Evolutionary conservation across 2,797 vertebrate genomes (phyloP).

Genomic region (Sphenodon punctatus): DNA sequence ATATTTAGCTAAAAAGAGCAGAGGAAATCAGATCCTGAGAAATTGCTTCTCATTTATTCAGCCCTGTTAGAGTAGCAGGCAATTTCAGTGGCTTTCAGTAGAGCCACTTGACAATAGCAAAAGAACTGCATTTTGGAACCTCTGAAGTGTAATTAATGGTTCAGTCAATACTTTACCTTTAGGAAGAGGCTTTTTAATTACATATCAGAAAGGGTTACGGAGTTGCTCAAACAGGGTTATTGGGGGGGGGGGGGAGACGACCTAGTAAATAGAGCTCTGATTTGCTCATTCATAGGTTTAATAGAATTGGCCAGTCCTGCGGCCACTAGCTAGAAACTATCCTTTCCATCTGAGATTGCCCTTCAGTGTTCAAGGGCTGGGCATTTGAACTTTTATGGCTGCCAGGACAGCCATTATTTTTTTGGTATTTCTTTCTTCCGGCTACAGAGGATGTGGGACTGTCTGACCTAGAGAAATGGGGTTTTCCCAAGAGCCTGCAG

Average conservation of each 20-base stretch:
- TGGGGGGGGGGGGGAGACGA: neutral
- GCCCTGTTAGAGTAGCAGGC: conserved; percentile 21
- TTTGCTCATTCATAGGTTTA: conserved; percentile 50
- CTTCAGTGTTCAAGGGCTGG: neutral
- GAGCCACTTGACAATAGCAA: conserved; percentile 48
- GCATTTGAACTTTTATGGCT: accelerated
- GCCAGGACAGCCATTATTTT: neutral
- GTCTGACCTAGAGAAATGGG: too few species aligned
- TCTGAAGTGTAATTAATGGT: conserved; percentile 61
- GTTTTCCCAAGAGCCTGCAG: too few species aligned
- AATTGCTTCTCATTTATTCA: conserved; percentile 64
- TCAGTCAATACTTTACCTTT: conserved; percentile 34
- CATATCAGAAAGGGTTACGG: conserved; percentile 56
- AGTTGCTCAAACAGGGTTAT: conserved; percentile 49
- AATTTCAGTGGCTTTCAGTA: conserved; percentile 35
- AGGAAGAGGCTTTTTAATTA: conserved; percentile 67
- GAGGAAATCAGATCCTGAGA: conserved; percentile 16
- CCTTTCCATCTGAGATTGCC: neutral
- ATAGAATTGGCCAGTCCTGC: neutral
- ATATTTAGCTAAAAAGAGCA: conserved; percentile 41
- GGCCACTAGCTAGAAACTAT: neutral
- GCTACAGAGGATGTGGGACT: accelerated
- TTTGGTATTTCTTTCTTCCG: neutral
- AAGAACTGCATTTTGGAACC: conserved; percentile 57
- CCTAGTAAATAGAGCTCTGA: conserved; percentile 45